These are phyloP conservation scores for Chamaetylas fuelleborni DNA, from an alignment of 2,113 vertebrate species.

Conservation along the genomic window DNA sequence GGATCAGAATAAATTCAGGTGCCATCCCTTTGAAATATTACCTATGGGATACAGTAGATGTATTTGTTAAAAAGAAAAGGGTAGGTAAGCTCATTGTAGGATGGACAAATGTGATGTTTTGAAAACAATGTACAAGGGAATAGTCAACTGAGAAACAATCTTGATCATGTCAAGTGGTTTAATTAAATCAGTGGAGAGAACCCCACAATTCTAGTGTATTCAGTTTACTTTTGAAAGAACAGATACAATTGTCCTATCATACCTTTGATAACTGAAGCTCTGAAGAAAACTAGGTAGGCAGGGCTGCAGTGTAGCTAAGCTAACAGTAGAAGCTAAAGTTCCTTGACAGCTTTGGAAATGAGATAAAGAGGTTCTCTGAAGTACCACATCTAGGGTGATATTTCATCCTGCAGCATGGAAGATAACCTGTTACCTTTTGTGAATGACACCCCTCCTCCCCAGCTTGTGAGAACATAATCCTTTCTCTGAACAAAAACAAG, in stretches of 20 bases:
- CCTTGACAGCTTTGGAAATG: background rate
- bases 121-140: background rate
- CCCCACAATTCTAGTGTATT: background rate
- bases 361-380: slow-evolving; percentile 19
- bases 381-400: slow-evolving; percentile 17
- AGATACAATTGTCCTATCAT: background rate
- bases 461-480: background rate
- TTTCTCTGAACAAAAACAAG: background rate
- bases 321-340: background rate
- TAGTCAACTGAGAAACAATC: background rate
- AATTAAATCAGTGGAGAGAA: background rate
- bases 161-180: background rate
- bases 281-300: background rate
- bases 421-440: slow-evolving; percentile 27
- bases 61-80: background rate
- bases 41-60: background rate
- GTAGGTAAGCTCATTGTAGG: background rate
- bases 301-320: background rate
- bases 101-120: background rate
- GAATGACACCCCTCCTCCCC: background rate
- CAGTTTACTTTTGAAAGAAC: background rate
- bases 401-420: slow-evolving; percentile 48
- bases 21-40: background rate
- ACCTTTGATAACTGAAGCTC: background rate
- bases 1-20: background rate